Conservation (phyloP, 2,797 vertebrate genomes). For the Cynodonichthys magdalenae region DNA sequence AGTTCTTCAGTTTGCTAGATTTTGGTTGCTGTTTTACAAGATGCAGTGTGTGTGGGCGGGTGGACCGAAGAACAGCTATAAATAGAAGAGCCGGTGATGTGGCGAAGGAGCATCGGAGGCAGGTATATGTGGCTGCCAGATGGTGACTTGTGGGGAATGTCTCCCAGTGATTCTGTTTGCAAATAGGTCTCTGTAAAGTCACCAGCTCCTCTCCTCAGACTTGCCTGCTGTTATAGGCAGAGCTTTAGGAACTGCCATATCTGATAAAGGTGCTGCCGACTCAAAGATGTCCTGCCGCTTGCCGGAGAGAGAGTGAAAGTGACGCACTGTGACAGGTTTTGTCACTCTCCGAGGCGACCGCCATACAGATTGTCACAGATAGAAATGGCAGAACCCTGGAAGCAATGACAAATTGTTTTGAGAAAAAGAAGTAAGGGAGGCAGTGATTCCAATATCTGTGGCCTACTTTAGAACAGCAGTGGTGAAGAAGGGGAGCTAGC, state of each 20-base stretch:
- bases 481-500: conserved; percentile 15
- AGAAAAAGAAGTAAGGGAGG: conserved; percentile 55
- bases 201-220: conserved; percentile 58
- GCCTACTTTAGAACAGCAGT: conserved; percentile 50
- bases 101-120: conserved; percentile 62
- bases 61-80: conserved; percentile 60
- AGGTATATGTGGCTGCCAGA: conserved; percentile 78
- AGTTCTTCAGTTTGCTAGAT: conserved; percentile 57
- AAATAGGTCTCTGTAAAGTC: conserved; percentile 77
- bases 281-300: conserved; percentile 69
- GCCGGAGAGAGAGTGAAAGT: conserved; percentile 68
- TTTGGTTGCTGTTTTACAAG: conserved; percentile 65
- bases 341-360: conserved; percentile 73
- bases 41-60: conserved; percentile 53
- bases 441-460: conserved; percentile 58
- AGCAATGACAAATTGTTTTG: conserved; percentile 76
- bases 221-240: conserved; percentile 62
- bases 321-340: conserved; percentile 78
- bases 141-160: conserved; percentile 77
- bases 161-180: conserved; percentile 80
- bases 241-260: conserved; percentile 76
- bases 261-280: conserved; percentile 74
- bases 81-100: conserved; percentile 61
- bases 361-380: conserved; percentile 75
- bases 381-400: conserved; percentile 69